phyloP scores from a whole-genome alignment of 1,140 invertebrate genomes.

The Periplaneta americana region DNA sequence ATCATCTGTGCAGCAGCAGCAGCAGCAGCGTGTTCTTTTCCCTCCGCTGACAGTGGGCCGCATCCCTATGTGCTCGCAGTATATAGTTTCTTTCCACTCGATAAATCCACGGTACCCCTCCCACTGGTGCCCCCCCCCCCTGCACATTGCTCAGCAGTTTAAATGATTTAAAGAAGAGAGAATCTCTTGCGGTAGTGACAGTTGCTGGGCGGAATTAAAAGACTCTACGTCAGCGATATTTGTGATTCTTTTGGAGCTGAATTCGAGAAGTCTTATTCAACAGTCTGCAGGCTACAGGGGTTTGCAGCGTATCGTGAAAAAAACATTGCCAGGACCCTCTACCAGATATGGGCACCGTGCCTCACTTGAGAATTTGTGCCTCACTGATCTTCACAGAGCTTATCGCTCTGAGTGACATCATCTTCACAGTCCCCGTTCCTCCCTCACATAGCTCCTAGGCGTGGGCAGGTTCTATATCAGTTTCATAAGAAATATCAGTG shows the following conservation, averaged over 20 bases:
- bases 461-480: no score
- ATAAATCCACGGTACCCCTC: not conserved
- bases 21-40: not conserved
- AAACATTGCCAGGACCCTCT: no score
- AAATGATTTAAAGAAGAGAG: conserved; percentile 7
- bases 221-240: conserved; percentile 1
- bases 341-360: no score
- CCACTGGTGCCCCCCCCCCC: not conserved
- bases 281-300: not conserved
- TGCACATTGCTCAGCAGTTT: not conserved
- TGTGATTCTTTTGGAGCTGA: not conserved
- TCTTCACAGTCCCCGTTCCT: no score
- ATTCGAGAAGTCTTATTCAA: not conserved
- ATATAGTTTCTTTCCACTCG: not conserved
- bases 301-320: not conserved
- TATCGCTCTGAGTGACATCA: no score
- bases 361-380: no score
- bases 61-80: not conserved
- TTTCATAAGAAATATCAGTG: no score
- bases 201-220: conserved; percentile 4
- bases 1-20: no score
- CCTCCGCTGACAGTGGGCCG: not conserved
- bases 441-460: no score
- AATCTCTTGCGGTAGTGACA: not conserved
- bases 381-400: not conserved